Conservation (phyloP, 2,888 invertebrate species). For the Coremacera marginata region DNA sequence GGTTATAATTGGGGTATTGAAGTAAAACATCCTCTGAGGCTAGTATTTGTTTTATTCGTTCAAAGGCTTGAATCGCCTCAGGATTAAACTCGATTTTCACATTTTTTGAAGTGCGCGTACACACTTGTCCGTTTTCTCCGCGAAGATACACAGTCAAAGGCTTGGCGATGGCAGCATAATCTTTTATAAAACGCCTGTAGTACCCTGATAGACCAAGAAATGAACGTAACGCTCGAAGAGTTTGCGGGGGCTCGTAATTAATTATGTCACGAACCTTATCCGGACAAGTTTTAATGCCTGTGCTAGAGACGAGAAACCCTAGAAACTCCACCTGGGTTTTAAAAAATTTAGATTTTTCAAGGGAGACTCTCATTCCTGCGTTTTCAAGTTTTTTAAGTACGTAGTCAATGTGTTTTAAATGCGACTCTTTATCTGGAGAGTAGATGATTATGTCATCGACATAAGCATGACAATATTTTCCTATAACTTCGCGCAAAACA, state of each 20-base stretch:
- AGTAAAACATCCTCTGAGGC: conserved; percentile 38
- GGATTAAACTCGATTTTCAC: conserved; percentile 34
- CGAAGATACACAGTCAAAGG: conserved; percentile 41
- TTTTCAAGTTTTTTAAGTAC: neutral
- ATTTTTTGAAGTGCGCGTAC: conserved; percentile 38
- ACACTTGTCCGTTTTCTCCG: conserved; percentile 40
- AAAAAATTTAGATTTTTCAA: conserved; percentile 37
- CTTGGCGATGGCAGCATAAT: conserved; percentile 42
- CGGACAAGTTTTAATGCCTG: conserved; percentile 38
- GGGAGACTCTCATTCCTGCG: conserved; percentile 32
- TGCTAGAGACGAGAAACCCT: conserved; percentile 39
- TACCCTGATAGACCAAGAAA: conserved; percentile 40
- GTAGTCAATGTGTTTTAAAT: conserved; percentile 5
- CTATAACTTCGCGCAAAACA: conserved; percentile 36
- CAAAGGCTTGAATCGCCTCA: conserved; percentile 41
- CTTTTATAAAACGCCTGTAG: conserved; percentile 41
- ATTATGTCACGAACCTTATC: conserved; percentile 40
- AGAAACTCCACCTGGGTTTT: conserved; percentile 36
- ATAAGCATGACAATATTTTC: conserved; percentile 36
- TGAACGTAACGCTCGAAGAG: conserved; percentile 31
- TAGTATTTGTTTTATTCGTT: conserved; percentile 34
- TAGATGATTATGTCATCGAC: conserved; percentile 39
- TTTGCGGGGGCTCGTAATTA: conserved; percentile 35
- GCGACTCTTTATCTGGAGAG: conserved; percentile 18
- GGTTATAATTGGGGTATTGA: conserved; percentile 32